phyloP scores from a whole-genome alignment of 2,113 vertebrate species.

The Irena cyanogastra region DNA sequence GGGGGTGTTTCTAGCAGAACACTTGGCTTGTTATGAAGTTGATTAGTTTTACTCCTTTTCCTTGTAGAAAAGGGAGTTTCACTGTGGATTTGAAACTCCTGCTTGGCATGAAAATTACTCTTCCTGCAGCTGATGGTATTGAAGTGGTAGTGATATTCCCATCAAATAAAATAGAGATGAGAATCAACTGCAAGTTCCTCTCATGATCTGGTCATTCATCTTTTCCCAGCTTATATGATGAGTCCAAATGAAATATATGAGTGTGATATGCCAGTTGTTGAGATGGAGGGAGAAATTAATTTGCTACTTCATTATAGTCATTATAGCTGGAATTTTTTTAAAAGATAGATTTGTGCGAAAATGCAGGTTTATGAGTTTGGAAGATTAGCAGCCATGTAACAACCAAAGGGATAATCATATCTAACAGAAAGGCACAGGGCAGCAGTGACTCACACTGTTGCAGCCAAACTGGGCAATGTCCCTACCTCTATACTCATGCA shows the following conservation, averaged over 20 bases:
- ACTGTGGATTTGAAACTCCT: not conserved
- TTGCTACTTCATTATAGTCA: not conserved
- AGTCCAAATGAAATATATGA: not conserved
- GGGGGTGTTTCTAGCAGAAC: not conserved
- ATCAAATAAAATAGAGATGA: not conserved
- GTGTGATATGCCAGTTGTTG: not conserved
- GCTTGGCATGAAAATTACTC: not conserved
- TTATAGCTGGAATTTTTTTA: not conserved
- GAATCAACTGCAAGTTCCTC: not conserved
- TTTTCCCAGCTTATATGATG: not conserved
- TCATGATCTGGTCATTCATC: not conserved
- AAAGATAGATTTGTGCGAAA: not conserved
- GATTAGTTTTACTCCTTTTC: not conserved
- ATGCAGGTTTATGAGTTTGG: not conserved
- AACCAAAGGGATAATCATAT: not conserved
- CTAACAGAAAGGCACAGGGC: not conserved
- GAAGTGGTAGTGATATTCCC: not conserved
- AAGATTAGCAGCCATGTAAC: not conserved
- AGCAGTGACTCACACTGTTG: not conserved
- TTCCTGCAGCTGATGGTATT: not conserved
- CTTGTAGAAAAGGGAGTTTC: not conserved
- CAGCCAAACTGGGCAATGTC: not conserved
- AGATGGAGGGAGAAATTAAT: fast-evolving
- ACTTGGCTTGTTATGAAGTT: not conserved
- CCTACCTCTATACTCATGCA: not conserved